Evolutionary conservation across 2,113 vertebrate genomes (phyloP).

Genomic region (Anser cygnoides): DNA sequence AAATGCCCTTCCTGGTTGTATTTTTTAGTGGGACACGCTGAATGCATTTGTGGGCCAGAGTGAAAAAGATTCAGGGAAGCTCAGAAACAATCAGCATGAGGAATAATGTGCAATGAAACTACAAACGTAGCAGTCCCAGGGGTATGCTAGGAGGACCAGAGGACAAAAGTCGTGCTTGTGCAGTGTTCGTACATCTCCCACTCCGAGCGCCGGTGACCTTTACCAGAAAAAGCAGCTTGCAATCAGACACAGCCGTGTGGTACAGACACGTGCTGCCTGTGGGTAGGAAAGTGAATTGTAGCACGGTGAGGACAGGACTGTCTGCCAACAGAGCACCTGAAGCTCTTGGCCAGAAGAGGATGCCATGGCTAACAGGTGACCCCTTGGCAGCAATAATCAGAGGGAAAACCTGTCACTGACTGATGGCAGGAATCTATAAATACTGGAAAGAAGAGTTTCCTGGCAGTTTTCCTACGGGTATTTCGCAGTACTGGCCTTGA

Average conservation of each 20-base stretch:
- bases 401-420: background rate
- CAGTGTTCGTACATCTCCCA: background rate
- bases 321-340: background rate
- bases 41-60: background rate
- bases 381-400: background rate
- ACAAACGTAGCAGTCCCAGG: background rate
- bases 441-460: background rate
- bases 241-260: background rate
- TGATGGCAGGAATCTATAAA: background rate
- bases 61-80: background rate
- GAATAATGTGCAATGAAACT: background rate
- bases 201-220: background rate
- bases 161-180: background rate
- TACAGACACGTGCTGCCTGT: background rate
- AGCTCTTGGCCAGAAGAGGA: background rate
- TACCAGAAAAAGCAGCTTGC: background rate
- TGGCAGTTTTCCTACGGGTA: fast-evolving
- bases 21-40: background rate
- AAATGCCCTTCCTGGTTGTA: background rate
- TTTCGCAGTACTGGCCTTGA: background rate
- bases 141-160: background rate
- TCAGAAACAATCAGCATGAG: background rate
- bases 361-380: background rate
- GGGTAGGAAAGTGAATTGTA: fast-evolving
- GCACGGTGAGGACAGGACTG: background rate